These are phyloP conservation scores for Pogona vitticeps DNA, from an alignment of 2,113 vertebrate species.

Conservation along the genomic window DNA sequence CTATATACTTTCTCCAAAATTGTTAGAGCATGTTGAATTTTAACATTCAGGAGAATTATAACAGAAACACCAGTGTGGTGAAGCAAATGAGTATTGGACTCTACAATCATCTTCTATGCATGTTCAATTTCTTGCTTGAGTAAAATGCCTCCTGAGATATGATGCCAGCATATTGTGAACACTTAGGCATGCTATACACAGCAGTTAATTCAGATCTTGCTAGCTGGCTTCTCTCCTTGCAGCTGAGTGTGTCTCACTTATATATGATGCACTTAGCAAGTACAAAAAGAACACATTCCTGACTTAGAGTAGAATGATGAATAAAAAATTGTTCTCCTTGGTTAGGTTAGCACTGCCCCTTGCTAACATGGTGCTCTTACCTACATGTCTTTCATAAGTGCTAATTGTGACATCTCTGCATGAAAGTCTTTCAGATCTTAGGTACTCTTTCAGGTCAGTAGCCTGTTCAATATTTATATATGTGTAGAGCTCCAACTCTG, in stretches of 20 bases:
- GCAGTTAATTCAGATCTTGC: slow-evolving; percentile 14
- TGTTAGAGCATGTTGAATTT: slow-evolving; percentile 19
- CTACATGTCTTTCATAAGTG: background rate
- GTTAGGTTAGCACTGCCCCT: background rate
- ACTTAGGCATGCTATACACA: background rate
- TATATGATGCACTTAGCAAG: background rate
- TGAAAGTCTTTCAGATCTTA: background rate
- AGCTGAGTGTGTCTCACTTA: background rate
- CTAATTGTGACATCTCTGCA: background rate
- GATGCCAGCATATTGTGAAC: background rate
- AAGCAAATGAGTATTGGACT: slow-evolving; percentile 21
- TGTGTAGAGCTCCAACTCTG: too few relatives aligned
- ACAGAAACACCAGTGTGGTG: background rate
- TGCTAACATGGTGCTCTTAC: background rate
- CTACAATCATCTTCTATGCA: background rate
- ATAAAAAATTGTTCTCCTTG: background rate
- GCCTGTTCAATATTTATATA: background rate
- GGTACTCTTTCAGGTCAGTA: background rate
- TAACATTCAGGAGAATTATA: slow-evolving; percentile 34
- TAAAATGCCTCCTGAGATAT: slow-evolving; percentile 24
- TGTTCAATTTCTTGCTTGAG: slow-evolving; percentile 20
- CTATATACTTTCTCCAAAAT: slow-evolving; percentile 6
- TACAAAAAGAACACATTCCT: background rate
- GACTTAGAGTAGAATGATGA: background rate
- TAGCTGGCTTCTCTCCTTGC: background rate